Percentiles rank a stretch among this genome's conserved stretches.
Evolutionary conservation across 2,113 vertebrate species (phyloP).

Genomic region (Nothoprocta pentlandii): DNA sequence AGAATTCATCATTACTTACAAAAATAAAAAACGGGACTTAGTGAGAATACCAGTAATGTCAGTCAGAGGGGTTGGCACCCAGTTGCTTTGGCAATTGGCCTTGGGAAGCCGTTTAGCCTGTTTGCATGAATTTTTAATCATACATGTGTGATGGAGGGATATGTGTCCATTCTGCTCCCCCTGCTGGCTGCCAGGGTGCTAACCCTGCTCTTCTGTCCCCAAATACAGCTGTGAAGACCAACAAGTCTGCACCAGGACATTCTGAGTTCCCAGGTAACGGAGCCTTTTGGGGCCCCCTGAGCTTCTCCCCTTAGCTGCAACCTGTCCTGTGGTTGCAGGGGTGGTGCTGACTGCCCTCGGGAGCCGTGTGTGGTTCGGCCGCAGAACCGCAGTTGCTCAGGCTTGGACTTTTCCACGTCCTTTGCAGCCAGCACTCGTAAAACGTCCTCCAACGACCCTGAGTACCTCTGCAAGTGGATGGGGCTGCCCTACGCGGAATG

Average conservation of each 20-base stretch:
- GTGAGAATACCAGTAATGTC: not conserved
- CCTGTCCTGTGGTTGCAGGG: not conserved
- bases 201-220: conserved; percentile 12
- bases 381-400: not conserved
- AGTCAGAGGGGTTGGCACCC: not conserved
- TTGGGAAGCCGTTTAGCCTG: not conserved
- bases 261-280: conserved; percentile 90
- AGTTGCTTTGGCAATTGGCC: not conserved
- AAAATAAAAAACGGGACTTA: not conserved
- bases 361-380: not conserved
- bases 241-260: conserved; percentile 85
- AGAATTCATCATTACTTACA: not conserved
- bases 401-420: not conserved
- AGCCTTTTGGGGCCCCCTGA: not conserved
- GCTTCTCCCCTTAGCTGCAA: not conserved
- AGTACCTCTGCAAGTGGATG: conserved; percentile 99
- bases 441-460: conserved; percentile 89
- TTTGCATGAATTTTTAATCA: not conserved
- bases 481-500: conserved; percentile 95
- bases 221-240: conserved; percentile 90
- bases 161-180: conserved; percentile 17
- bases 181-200: not conserved
- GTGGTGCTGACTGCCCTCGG: not conserved
- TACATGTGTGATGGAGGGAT: not conserved
- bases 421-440: conserved; percentile 90